Percentiles rank a stretch among this genome's conserved stretches.
These are phyloP conservation scores for Xiphorhynchus erythropygius DNA, from an alignment of 2,797 vertebrate species.

Conservation along the genomic window DNA sequence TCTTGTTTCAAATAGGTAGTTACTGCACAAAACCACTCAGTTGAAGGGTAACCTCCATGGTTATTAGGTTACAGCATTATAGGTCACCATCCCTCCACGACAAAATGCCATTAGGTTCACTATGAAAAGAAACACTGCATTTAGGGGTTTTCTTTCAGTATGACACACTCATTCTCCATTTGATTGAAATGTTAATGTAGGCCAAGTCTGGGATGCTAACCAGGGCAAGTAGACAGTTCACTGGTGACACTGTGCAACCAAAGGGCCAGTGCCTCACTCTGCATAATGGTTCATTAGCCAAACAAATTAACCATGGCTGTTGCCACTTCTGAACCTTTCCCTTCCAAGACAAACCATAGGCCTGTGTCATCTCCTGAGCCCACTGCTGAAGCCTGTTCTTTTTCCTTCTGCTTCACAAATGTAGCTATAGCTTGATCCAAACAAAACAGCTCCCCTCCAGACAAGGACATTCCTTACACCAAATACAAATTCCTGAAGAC, in stretches of 20 bases:
- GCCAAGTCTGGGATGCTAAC: neutral
- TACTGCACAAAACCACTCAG: neutral
- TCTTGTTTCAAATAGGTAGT: neutral
- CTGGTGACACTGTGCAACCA: neutral
- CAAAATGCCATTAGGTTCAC: neutral
- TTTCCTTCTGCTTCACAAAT: neutral
- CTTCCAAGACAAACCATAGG: neutral
- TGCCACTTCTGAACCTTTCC: neutral
- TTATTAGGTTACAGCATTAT: neutral
- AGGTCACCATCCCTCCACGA: neutral
- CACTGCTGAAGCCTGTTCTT: neutral
- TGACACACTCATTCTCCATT: neutral
- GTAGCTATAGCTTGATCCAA: neutral
- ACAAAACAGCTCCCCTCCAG: neutral
- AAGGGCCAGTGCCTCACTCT: neutral
- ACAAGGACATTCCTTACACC: neutral
- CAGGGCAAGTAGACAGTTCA: neutral
- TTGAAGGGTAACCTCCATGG: neutral
- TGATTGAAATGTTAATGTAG: neutral
- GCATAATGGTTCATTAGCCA: neutral
- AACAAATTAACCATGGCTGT: neutral
- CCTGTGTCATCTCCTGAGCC: neutral
- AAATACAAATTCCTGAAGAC: neutral
- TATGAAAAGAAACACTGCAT: neutral
- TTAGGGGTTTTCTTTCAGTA: neutral